phyloP scores from a whole-genome alignment of 2,797 vertebrate species.

The Tokudaia tokunoshimensis region DNA sequence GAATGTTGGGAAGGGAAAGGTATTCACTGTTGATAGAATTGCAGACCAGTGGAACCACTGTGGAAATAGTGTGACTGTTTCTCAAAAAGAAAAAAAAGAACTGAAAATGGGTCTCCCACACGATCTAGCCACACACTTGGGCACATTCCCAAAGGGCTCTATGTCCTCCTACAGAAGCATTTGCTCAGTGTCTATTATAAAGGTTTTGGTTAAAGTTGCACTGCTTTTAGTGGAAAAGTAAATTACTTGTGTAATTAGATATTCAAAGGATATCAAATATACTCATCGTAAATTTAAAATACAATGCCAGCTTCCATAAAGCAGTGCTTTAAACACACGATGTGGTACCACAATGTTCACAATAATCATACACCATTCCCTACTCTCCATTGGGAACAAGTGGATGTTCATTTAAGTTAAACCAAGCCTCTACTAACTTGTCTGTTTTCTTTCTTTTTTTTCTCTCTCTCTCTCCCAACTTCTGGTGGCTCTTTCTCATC shows the following conservation, averaged over 20 bases:
- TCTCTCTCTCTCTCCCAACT: conserved; percentile 70
- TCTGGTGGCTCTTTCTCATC: conserved; percentile 78
- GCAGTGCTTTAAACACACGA: neutral
- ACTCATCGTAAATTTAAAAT: neutral
- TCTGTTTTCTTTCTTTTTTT: conserved; percentile 83
- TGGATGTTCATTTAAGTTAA: neutral
- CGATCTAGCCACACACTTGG: neutral
- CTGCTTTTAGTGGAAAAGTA: neutral
- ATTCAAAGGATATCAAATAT: neutral
- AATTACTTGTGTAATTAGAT: neutral
- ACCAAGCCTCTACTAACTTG: conserved; percentile 83
- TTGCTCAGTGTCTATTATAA: neutral
- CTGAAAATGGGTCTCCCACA: neutral
- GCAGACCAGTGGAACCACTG: neutral
- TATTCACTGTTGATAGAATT: neutral
- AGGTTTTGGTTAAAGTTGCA: neutral
- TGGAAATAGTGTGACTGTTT: neutral
- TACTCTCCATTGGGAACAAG: neutral
- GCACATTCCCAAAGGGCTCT: neutral
- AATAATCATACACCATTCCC: neutral
- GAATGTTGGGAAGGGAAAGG: neutral
- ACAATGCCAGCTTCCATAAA: neutral
- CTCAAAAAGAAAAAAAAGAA: neutral
- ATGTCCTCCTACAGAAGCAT: neutral
- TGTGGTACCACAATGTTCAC: neutral